Percentiles rank a stretch among this genome's conserved stretches.
Conservation (phyloP, 2,113 vertebrate genomes). For the human region GRCh38 chr14:29056001-29056500, state of each 20-base stretch:
- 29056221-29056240: conserved; percentile 78
- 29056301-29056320: conserved; percentile 26
- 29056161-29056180: conserved; percentile 79
- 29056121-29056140: conserved; percentile 75
- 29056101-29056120: conserved; percentile 74
- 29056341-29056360: background rate
- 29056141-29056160: conserved; percentile 78
- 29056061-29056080: conserved; percentile 52
- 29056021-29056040: conserved; percentile 29
- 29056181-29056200: conserved; percentile 80
- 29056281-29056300: conserved; percentile 67
- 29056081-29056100: conserved; percentile 50
- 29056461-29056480: background rate
- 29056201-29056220: conserved; percentile 81
- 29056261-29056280: conserved; percentile 69
- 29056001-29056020: background rate
- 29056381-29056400: conserved; percentile 1
- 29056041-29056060: conserved; percentile 53
- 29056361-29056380: background rate
- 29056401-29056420: background rate
- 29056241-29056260: conserved; percentile 62
- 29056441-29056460: background rate
- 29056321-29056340: conserved; percentile 35
- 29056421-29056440: background rate
- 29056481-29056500: background rate